A percentile compares a stretch with the other conserved stretches of the same genome.
Conservation (phyloP, 1,140 invertebrate species). For the Pseudachorutes palmiensis region DNA sequence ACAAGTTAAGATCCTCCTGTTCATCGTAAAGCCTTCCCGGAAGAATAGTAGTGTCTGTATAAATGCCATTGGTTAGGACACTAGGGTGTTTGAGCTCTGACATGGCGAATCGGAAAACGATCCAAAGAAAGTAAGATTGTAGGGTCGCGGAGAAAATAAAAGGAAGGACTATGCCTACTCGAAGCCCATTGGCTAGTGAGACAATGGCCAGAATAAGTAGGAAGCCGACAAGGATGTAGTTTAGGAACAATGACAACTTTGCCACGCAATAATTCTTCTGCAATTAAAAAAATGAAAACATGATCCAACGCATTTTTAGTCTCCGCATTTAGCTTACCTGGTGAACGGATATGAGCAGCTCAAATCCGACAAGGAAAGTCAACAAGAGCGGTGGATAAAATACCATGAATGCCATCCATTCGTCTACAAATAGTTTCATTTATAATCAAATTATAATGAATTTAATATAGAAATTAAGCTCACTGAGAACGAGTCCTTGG, state of each 20-base stretch:
- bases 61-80: background rate
- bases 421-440: too few relatives aligned
- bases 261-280: constrained; percentile 8
- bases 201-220: constrained; percentile 10
- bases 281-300: background rate
- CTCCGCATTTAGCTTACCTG: constrained; percentile 1
- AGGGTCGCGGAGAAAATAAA: constrained; percentile 7
- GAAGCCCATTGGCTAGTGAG: background rate
- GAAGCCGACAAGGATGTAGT: constrained; percentile 11
- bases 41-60: background rate
- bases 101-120: constrained; percentile 10
- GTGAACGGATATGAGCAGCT: constrained; percentile 11
- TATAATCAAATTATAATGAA: too few relatives aligned
- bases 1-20: background rate
- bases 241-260: constrained; percentile 5
- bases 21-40: constrained; percentile 5
- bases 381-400: constrained; percentile 14
- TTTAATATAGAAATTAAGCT: too few relatives aligned
- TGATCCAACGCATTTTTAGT: background rate
- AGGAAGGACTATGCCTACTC: background rate
- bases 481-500: constrained; percentile 14
- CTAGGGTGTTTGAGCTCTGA: constrained; percentile 8
- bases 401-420: constrained; percentile 8
- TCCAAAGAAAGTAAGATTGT: constrained; percentile 8
- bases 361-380: constrained; percentile 11